Evolutionary conservation across 2,888 invertebrate species (phyloP), one percentile per base, ranked within the genome.

Genomic region (Cantharis nigra): DNA sequence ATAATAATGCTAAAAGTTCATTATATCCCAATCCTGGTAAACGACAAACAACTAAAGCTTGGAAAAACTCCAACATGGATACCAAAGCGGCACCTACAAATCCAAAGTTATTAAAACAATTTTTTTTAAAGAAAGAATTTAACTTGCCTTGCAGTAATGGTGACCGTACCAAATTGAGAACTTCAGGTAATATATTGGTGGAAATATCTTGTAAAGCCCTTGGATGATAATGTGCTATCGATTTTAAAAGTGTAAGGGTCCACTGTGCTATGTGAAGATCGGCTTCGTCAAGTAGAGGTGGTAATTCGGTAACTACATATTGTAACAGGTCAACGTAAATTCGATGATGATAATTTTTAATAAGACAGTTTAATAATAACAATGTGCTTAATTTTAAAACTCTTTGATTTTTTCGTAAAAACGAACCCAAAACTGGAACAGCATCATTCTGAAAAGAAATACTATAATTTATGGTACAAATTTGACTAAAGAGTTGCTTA

Each of bases 181-280:
- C 94, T 88, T 97, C 94, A 26, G 96, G 96, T 84, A 97, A 91
- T 86, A 97, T 95, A 74, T 93, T 92, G 16, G 92, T 91, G 74
- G 93, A 92, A 28, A 95, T 92, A 80, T 92, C 91, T 76, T 93
- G 92, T 82, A 97, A 89, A 70, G 97, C 96, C 81, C 92, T 91
- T 9, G 96, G 95, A 86, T 96, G 95, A 67, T 94, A 90, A 80
- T 92, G 90, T 72, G 96, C 96, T 63, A 96, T 94, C 72, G 96
- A 94, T 79, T 96, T 96, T 74, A 98, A 91, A 72, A 97, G 90
- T 74, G 94, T 92, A 78, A 98, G 90, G 23, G 97, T 96, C 84
- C 96, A 92, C 90, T 98, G 98, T 70, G 98, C 97, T 83, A 99
- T 97, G 89, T 99, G 98, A 80, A 99, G 91, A 90, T 99, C 99